These are phyloP conservation scores for Neoarius graeffei DNA, from an alignment of 2,113 vertebrate species.

Conservation along the genomic window DNA sequence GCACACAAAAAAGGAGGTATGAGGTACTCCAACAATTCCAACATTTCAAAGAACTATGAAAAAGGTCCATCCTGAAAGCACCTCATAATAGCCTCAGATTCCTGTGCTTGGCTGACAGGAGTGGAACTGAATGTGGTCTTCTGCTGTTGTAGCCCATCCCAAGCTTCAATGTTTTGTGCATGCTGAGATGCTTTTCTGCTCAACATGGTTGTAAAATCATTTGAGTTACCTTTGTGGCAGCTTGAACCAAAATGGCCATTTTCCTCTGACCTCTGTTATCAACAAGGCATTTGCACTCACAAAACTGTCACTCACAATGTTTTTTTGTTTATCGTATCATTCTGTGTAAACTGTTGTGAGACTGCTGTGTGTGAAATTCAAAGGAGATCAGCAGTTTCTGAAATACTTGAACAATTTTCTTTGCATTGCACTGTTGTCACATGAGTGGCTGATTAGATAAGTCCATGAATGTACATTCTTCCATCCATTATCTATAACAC, in stretches of 20 bases:
- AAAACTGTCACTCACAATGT: background rate
- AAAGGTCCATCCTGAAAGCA: too few relatives aligned
- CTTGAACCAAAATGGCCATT: background rate
- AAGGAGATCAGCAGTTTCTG: background rate
- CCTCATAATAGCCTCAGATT: background rate
- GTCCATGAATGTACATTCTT: background rate
- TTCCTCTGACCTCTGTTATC: background rate
- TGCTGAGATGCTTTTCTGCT: background rate
- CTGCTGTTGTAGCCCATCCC: background rate
- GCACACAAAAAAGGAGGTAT: too few relatives aligned
- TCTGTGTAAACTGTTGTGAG: background rate
- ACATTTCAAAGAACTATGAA: too few relatives aligned
- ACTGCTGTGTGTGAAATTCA: background rate
- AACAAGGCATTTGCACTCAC: background rate
- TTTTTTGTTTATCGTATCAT: background rate
- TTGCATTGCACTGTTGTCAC: background rate
- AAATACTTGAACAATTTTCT: background rate
- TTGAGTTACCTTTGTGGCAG: background rate
- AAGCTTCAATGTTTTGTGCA: background rate
- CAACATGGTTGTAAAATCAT: background rate
- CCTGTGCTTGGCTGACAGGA: background rate
- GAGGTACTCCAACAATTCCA: too few relatives aligned
- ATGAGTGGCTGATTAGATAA: background rate
- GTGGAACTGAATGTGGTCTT: background rate
- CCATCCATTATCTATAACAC: too few relatives aligned